phyloP scores from a whole-genome alignment of 2,888 invertebrate species.

The Mermis nigrescens region DNA sequence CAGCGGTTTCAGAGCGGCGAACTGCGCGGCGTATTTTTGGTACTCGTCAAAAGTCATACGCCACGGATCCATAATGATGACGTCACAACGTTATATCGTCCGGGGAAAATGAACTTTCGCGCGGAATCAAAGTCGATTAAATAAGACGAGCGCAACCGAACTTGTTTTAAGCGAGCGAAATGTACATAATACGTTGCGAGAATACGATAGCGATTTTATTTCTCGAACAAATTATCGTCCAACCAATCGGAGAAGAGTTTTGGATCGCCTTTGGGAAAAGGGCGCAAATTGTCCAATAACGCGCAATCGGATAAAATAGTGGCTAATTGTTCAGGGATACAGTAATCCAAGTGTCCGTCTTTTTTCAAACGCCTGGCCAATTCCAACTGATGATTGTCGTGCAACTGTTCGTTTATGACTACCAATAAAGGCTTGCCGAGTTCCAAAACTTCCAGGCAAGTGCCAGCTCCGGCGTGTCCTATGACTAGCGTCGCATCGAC shows the following conservation, averaged over 20 bases:
- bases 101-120: too few species aligned
- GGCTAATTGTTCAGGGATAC: conserved; percentile 36
- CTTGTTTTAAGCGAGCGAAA: too few species aligned
- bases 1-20: conserved; percentile 61
- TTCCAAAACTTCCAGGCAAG: conserved; percentile 66
- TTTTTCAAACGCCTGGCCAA: conserved; percentile 59
- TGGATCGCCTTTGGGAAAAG: conserved; percentile 45
- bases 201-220: conserved; percentile 14
- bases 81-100: not conserved
- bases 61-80: conserved; percentile 51
- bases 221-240: conserved; percentile 37
- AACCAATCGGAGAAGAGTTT: conserved; percentile 45
- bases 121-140: not conserved
- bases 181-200: not conserved
- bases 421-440: conserved; percentile 59
- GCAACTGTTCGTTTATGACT: conserved; percentile 72
- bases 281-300: conserved; percentile 40
- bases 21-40: conserved; percentile 71
- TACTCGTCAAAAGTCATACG: conserved; percentile 65
- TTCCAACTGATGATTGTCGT: conserved; percentile 72
- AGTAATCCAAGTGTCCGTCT: conserved; percentile 55
- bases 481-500: conserved; percentile 51
- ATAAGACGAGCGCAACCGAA: not conserved
- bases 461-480: conserved; percentile 62
- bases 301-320: conserved; percentile 11